Conservation (phyloP, 2,888 invertebrate species). For the Melanotus villosus region DNA sequence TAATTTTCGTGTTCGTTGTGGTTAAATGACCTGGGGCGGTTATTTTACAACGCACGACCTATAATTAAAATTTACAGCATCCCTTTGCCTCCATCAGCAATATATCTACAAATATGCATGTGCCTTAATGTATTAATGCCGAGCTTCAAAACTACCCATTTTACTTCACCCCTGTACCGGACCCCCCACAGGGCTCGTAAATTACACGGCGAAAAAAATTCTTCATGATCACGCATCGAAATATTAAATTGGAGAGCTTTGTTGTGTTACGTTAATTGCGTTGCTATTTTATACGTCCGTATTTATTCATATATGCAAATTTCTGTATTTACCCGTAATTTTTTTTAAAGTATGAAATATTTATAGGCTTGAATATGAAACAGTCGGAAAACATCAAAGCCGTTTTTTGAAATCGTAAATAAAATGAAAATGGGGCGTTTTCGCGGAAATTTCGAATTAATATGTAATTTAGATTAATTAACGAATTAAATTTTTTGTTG, state of each 20-base stretch:
- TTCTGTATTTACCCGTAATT: too few relatives aligned
- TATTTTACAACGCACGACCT: slow-evolving; percentile 9
- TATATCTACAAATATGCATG: slow-evolving; percentile 22
- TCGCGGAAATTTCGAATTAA: too few relatives aligned
- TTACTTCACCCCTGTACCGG: not conserved
- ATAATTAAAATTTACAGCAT: slow-evolving; percentile 28
- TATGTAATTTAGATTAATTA: too few relatives aligned
- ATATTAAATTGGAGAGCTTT: not conserved
- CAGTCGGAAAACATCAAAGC: too few relatives aligned
- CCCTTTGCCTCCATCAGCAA: slow-evolving; percentile 18
- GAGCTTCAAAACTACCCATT: slow-evolving; percentile 5
- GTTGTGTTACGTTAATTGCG: too few relatives aligned
- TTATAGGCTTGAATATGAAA: too few relatives aligned
- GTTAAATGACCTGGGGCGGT: slow-evolving; percentile 14
- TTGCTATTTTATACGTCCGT: too few relatives aligned
- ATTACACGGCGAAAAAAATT: slow-evolving; percentile 18
- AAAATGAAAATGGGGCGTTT: too few relatives aligned
- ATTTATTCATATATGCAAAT: too few relatives aligned
- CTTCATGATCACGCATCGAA: slow-evolving; percentile 12
- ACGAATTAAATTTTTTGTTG: too few relatives aligned
- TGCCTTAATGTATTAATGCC: slow-evolving; percentile 22
- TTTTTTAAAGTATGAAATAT: too few relatives aligned
- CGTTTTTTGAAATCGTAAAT: too few relatives aligned
- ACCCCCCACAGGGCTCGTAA: slow-evolving; percentile 21
- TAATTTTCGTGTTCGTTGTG: slow-evolving; percentile 10